A percentile compares a stretch with the other conserved stretches of the same genome.
These are phyloP conservation scores for Tenthredo scrophulariae DNA, from an alignment of 2,888 invertebrate genomes.

Conservation along the genomic window DNA sequence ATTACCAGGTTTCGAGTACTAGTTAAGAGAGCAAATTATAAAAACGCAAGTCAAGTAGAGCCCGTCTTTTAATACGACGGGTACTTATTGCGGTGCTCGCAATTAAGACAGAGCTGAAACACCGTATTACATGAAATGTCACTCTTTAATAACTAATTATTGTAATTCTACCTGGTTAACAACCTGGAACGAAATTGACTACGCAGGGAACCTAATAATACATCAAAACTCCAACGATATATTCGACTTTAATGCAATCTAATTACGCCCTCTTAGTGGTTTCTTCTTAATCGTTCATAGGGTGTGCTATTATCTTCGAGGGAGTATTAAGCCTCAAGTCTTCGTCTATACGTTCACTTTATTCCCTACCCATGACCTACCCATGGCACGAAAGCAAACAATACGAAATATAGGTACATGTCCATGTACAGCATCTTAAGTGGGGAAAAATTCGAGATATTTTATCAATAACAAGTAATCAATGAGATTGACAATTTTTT, in stretches of 20 bases:
- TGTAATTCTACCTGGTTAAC: constrained; percentile 30
- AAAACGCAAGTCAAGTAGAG: constrained; percentile 13
- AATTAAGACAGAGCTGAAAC: constrained; percentile 20
- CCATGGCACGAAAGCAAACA: too few species aligned
- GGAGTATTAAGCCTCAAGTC: constrained; percentile 1
- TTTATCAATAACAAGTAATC: not conserved
- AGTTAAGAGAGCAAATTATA: constrained; percentile 28
- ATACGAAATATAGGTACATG: not conserved
- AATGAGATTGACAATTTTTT: not conserved
- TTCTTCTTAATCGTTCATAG: constrained; percentile 35
- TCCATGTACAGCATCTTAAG: not conserved
- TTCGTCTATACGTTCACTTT: not conserved
- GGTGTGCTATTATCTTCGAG: constrained; percentile 14
- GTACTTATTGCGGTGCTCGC: constrained; percentile 34
- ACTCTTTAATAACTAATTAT: constrained; percentile 46
- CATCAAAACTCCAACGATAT: constrained; percentile 35
- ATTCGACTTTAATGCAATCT: constrained; percentile 40
- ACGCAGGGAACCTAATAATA: constrained; percentile 38
- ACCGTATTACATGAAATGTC: constrained; percentile 31
- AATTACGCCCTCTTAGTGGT: constrained; percentile 27
- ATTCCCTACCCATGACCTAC: constrained; percentile 20
- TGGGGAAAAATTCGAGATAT: not conserved
- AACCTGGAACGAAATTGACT: constrained; percentile 38
- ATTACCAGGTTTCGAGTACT: constrained; percentile 48
- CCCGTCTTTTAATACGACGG: constrained; percentile 33